Evolutionary conservation across 2,797 vertebrate species (phyloP).

Genomic region (Semaprochilodus insignis): DNA sequence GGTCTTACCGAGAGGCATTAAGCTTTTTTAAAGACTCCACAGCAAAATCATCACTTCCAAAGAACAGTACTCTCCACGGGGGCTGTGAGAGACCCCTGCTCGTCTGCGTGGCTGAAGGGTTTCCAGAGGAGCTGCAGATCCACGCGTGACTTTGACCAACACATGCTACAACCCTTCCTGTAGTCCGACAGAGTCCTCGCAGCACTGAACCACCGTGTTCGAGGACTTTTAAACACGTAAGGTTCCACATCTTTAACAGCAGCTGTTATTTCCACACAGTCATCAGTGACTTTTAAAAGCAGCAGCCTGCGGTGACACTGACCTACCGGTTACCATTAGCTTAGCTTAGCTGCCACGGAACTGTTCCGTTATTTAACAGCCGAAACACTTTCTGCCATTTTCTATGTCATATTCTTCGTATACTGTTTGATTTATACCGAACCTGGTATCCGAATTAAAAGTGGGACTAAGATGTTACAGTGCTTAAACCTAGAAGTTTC

Average conservation of each 20-base stretch:
- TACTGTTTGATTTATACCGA: neutral
- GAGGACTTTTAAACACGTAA: constrained; percentile 23
- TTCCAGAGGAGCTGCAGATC: too few relatives aligned
- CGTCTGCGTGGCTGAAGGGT: neutral
- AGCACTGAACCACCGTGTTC: neutral
- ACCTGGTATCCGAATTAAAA: neutral
- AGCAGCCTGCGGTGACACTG: neutral
- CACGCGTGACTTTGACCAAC: constrained; percentile 7
- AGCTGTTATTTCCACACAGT: neutral
- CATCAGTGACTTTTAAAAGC: neutral
- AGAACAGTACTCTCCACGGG: constrained; percentile 89
- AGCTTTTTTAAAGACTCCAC: constrained; percentile 81
- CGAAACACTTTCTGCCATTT: neutral
- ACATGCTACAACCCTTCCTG: neutral
- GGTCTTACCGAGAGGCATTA: constrained; percentile 77
- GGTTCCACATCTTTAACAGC: constrained; percentile 41
- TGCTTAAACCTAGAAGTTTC: neutral
- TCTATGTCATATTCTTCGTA: neutral
- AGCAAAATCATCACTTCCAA: constrained; percentile 90
- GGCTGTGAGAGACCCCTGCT: constrained; percentile 63
- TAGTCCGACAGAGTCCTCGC: constrained; percentile 15
- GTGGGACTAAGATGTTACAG: neutral
- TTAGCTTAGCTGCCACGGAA: neutral
- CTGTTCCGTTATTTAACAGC: neutral
- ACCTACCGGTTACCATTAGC: neutral